Evolutionary conservation across 2,797 vertebrate genomes (phyloP), one percentile per base, ranked within the genome.

Genomic region (Natrix natrix): DNA sequence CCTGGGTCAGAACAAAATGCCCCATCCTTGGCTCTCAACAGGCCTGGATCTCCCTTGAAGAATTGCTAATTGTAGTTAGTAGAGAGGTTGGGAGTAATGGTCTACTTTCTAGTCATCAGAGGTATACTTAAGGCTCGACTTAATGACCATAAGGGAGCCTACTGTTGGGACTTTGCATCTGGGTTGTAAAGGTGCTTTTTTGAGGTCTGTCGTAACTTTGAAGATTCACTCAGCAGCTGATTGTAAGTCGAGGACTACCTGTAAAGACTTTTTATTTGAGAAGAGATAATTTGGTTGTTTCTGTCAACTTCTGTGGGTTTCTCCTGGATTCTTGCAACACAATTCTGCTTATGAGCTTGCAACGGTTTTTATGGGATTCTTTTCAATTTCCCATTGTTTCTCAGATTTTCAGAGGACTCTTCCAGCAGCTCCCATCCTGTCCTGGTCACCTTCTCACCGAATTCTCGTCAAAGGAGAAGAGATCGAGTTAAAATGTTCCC

Each of bases 151-250:
- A 43, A 43, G 2, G 43, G 43, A 43, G 43, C 43, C 43, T 43
- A 14, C n/a, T 32, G 5, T 74, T 2, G 0, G n/a, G 1, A 37
- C 14, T 3, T 74, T 1, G 2, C 3, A 74, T 74, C n/a, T 37
- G 32, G 16, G 2, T 37, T 37, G n/a, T 17, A 74, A 16, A 37
- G 13, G 32, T 16, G n/a, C 2, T 16, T 32, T 69, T 32, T 32
- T 69, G n/a, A 2, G 13, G 13, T 32, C 14, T 16, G n/a, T 69
- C 5, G 2, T 69, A 69, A 69, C 5, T 7, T 16, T 1, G 5
- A 66, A 66, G 0, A 0, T 66, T 66, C 16, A 69, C 1, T 16
- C 32, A 69, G 2, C n/a, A 16, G 7, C 6, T 0, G 1, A 5
- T 0, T 0, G 0, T 16, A 2, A 16, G 66, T 69, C 66, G 16